phyloP scores from a whole-genome alignment of 37 sponge, comb jelly and placozoan species.

The Spongilla lacustris region DNA sequence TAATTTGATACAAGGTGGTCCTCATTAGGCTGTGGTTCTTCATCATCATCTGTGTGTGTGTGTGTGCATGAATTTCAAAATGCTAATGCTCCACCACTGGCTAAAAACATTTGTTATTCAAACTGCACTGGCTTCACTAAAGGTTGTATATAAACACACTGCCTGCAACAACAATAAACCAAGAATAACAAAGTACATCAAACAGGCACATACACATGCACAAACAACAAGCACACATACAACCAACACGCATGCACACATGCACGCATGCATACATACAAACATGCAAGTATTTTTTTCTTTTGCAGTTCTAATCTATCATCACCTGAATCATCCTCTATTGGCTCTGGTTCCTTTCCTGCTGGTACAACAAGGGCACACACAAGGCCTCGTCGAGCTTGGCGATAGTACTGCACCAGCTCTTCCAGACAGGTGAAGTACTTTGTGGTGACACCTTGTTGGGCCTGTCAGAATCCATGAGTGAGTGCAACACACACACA shows the following conservation, averaged over 20 bases:
- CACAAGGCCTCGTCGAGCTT: slow-evolving; percentile 68
- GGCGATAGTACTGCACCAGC: slow-evolving; percentile 65
- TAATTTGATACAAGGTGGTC: slow-evolving; percentile 42
- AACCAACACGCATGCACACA: too few species aligned
- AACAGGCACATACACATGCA: not conserved
- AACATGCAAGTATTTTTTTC: not conserved
- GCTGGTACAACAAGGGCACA: slow-evolving; percentile 65
- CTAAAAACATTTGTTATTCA: not conserved
- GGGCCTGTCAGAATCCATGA: slow-evolving; percentile 33
- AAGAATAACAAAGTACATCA: slow-evolving; percentile 3
- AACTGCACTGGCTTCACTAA: not conserved
- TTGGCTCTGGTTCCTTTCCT: slow-evolving; percentile 44
- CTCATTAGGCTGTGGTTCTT: slow-evolving; percentile 6
- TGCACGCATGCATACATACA: not conserved
- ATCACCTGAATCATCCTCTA: slow-evolving; percentile 42
- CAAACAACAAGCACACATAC: not conserved
- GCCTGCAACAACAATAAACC: not conserved
- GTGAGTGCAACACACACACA: not conserved
- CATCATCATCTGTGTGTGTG: slow-evolving; percentile 18
- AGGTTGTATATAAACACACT: not conserved
- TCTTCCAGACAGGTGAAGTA: slow-evolving; percentile 59
- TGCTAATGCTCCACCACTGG: not conserved
- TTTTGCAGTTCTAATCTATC: too few species aligned
- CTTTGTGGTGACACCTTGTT: slow-evolving; percentile 61
- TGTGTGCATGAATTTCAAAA: too few species aligned